Base-by-base conservation (phyloP, 1,140 invertebrate species). In the Temnothorax nylanderi region DNA sequence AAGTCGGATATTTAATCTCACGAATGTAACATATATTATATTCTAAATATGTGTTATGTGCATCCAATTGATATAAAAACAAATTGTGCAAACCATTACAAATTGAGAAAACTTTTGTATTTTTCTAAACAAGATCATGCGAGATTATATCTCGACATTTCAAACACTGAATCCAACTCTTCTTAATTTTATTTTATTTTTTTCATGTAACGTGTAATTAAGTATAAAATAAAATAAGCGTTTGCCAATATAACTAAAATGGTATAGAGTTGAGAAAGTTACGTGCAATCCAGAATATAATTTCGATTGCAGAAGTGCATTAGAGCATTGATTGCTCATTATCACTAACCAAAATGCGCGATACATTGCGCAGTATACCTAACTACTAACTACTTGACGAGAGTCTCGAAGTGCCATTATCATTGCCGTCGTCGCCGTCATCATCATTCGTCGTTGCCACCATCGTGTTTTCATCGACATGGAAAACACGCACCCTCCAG, bases 401-500 rank as follows among this genome's bases (percentile, higher is more conserved):
- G 3, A 74, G 8, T 21, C 54, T 34, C 26, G 37, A 69, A n/a
- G 47, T 75, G 21, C 44, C 13, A 49, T 75, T 74, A 84, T 74
- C 54, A 21, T 26, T 34, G 41, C 1, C 21, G 8, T 69, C 7
- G 65, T 80, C 18, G 37, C 0, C 34, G 5, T 80, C 13, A 58
- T 71, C 16, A 82, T 74, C 54, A 82, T 49, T 78, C 18, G 34
- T 67, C 7, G 37, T 74, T 21, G 47, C 13, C 41, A 75, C 5
- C 47, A 18, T 49, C 13, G n/a, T n/a, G 69, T 86, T 89, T 80
- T 56, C 69, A 87, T 85, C 69, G 88, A 87, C 88, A 56, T 75
- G 51, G 88, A 78, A 87, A 82, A 78, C 72, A 32, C 81, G 71
- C 62, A 47, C 49, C 34, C 67, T 49, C 51, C 34, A 49, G 37